These are phyloP conservation scores for Bombus fervidus DNA, from an alignment of 1,140 invertebrate species.

Conservation along the genomic window DNA sequence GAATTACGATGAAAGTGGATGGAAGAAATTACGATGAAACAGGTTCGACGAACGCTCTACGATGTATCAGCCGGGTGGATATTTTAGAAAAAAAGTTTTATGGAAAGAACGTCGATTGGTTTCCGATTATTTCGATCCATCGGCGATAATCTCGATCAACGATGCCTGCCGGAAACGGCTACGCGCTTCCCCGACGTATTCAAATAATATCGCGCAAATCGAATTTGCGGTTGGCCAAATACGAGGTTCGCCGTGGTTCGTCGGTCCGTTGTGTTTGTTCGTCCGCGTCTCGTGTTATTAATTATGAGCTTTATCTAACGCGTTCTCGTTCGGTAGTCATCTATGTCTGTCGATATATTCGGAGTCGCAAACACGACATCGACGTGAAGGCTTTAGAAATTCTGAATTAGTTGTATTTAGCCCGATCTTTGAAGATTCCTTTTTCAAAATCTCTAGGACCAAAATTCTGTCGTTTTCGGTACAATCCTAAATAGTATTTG, in stretches of 20 bases:
- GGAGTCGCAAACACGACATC: no score
- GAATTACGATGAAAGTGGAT: no score
- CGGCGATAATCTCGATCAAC: not conserved
- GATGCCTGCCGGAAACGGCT: not conserved
- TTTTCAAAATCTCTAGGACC: no score
- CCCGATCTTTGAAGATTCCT: no score
- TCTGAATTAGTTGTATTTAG: no score
- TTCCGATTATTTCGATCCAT: not conserved
- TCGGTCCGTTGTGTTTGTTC: not conserved
- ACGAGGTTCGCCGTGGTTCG: not conserved
- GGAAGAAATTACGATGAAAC: no score
- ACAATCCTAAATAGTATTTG: no score
- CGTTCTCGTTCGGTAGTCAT: not conserved
- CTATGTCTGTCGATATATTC: not conserved
- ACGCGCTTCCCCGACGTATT: not conserved
- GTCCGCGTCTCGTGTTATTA: not conserved
- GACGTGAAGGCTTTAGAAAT: no score
- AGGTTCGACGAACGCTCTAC: no score
- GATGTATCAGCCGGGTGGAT: no score
- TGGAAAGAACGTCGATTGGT: not conserved
- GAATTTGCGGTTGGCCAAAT: constrained; percentile 33
- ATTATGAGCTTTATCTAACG: constrained; percentile 3
- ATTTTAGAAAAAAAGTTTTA: not conserved
- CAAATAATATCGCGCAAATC: constrained; percentile 33
- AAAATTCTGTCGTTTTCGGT: no score